A percentile compares a stretch with the other conserved stretches of the same genome.
Conservation (phyloP, 2,113 vertebrate genomes). For the Xiphias gladius region DNA sequence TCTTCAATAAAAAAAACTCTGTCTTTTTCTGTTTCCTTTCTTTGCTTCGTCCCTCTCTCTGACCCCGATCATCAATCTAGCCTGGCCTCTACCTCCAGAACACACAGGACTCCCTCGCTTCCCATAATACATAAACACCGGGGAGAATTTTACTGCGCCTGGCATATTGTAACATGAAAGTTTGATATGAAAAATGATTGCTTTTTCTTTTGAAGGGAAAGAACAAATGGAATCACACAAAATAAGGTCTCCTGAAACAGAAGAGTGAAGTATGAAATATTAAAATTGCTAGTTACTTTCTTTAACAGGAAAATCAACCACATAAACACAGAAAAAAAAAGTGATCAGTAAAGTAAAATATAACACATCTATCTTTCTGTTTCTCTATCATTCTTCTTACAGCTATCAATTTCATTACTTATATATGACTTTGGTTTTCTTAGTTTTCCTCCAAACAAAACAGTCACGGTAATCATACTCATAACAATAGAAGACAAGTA, state of each 20-base stretch:
- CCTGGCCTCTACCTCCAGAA: conserved; percentile 22
- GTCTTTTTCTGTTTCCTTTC: conserved; percentile 3
- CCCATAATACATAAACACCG: conserved; percentile 64
- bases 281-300: conserved; percentile 4
- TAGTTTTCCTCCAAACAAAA: neutral
- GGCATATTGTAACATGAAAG: conserved; percentile 41
- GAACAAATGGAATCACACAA: conserved; percentile 44
- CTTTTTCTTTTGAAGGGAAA: conserved; percentile 44
- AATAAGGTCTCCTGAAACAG: conserved; percentile 2
- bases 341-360: conserved; percentile 11
- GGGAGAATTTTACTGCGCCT: conserved; percentile 59
- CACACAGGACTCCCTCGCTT: conserved; percentile 39
- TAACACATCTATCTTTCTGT: neutral
- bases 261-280: conserved; percentile 11
- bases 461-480: neutral
- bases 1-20: conserved; percentile 14
- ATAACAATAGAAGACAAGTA: neutral
- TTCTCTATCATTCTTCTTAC: neutral
- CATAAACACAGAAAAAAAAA: neutral
- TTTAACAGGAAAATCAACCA: neutral
- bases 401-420: neutral
- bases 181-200: conserved; percentile 66
- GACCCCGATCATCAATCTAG: conserved; percentile 46
- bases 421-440: conserved; percentile 26
- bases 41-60: neutral